Conservation (phyloP, 2,888 invertebrate species). For the Cataglyphis albicans region DNA sequence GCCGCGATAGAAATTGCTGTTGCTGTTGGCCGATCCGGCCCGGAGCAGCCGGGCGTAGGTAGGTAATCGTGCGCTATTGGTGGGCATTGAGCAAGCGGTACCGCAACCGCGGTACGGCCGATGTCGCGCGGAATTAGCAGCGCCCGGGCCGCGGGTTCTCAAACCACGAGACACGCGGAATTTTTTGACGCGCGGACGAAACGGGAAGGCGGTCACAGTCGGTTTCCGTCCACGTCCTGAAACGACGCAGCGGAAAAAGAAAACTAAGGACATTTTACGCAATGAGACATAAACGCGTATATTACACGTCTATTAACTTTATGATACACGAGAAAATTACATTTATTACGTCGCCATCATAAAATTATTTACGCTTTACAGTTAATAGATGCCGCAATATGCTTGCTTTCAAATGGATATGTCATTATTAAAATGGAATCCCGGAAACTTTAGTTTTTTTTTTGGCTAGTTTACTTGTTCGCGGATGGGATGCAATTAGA, state of each 20-base stretch:
- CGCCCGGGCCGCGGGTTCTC: constrained; percentile 28
- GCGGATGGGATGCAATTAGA: not conserved
- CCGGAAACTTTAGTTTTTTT: not conserved
- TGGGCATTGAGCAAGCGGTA: constrained; percentile 16
- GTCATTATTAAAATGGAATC: not conserved
- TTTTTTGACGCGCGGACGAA: constrained; percentile 1
- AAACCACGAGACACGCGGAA: constrained; percentile 26
- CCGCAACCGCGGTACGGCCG: constrained; percentile 48
- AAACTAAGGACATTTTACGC: not conserved
- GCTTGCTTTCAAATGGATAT: not conserved
- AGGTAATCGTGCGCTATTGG: constrained; percentile 42
- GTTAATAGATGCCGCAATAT: not conserved
- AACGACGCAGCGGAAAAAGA: not conserved
- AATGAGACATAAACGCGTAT: not conserved
- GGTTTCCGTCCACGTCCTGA: constrained; percentile 12
- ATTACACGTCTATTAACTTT: not conserved
- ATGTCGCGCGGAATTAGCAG: constrained; percentile 45
- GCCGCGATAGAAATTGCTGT: constrained; percentile 48
- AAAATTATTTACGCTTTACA: not conserved
- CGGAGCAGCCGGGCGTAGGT: constrained; percentile 6
- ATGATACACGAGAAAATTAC: not conserved
- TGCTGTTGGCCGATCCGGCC: not conserved
- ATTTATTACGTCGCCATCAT: not conserved
- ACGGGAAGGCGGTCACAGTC: constrained; percentile 18
- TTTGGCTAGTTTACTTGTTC: not conserved